Evolutionary conservation across 2,113 vertebrate species (phyloP), one percentile per base, ranked within the genome.

Genomic region (Furnarius figulus): DNA sequence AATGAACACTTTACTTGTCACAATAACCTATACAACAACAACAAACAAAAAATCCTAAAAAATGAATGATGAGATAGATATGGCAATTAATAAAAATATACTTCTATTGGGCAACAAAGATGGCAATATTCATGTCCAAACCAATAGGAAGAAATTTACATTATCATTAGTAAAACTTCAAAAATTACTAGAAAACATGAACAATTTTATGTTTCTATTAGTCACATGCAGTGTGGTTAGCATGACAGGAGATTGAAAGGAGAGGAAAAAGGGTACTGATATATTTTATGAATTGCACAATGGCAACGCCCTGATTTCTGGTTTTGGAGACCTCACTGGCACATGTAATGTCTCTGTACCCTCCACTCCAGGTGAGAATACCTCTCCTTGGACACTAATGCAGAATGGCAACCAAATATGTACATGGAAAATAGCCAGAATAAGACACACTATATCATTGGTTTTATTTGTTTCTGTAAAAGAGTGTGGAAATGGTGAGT

Each of bases 31-130:
- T 14, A 49, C 12, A 68, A 72, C 33, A 49, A 66, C 5, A 33
- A 6, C 53, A 46, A 33, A 6, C 53, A 46, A 55, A 46, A 14
- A 39, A 3, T 2, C 1, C 5, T 9, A 33, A 28, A 31, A 70
- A 83, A 21, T 7, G 1, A 74, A 22, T 12, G 7, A 1, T 0
- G 0, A 19, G 23, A 59, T 81, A 62, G 35, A 30, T 30, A 44
- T 0, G 3, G 14, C 13, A 70, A 40, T 20, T 35, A 17, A 37
- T 42, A 77, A 79, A 77, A 79, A 17, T 15, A 4, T 1, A 22
- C 3, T 87, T 59, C 19, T n/a, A n/a, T 80, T 46, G 39, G 24
- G 13, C 3, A 83, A 47, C 6, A 79, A 87, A 66, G 23, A 47
- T 40, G 20, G 8, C 4, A 53, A 50, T 58, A 70, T 46, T 74